Base-by-base conservation (phyloP, 2,797 vertebrate genomes). In the Fistularia tabacaria region DNA sequence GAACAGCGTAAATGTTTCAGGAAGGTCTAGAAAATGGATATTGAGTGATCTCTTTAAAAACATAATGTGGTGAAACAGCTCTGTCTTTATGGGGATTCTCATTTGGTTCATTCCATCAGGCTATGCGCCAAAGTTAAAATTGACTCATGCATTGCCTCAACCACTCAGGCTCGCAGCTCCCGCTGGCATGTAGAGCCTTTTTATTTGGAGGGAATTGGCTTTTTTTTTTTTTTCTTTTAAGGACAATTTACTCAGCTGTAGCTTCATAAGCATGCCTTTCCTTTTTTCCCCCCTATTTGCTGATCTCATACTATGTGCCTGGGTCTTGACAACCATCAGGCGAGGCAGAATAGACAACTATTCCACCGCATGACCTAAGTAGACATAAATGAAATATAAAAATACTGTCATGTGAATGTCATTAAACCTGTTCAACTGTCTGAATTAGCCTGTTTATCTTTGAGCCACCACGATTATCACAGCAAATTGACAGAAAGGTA, bases 141-240 rank as follows among this genome's bases (percentile, higher is more conserved):
- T 60, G 42, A 86, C 82, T 81, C 58, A 53, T 71, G 64, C 59
- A 68, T 79, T 83, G 82, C 76, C 82, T 80, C 50, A 38, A 77
- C 64, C 68, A 49, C 76, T 79, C 63, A 54, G 65, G 25, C 73
- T 66, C 63, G 44, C 52, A 65, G 60, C 47, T 48, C 54, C 64
- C 62, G 65, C 61, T 69, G 72, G 59, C 66, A 74, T 45, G 42
- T 59, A 59, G 44, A 51, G 63, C 38, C 13, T 68, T 77, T 73
- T 48, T 46, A 74, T 78, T 85, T 54, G 69, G 51, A 56, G 62
- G 41, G 44, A 66, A 66, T 57, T 69, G 56, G 55, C 68, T 58
- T 75, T 75, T 72, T 9, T 52, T 51, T 52, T 71, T 10, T 54
- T 51, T 52, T 73, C 64, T 59, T 48, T 45, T 64, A 36, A 52